Percentiles rank a stretch among this genome's conserved stretches.
These are phyloP conservation scores for Formica exsecta DNA, from an alignment of 1,140 invertebrate genomes.

Conservation along the genomic window DNA sequence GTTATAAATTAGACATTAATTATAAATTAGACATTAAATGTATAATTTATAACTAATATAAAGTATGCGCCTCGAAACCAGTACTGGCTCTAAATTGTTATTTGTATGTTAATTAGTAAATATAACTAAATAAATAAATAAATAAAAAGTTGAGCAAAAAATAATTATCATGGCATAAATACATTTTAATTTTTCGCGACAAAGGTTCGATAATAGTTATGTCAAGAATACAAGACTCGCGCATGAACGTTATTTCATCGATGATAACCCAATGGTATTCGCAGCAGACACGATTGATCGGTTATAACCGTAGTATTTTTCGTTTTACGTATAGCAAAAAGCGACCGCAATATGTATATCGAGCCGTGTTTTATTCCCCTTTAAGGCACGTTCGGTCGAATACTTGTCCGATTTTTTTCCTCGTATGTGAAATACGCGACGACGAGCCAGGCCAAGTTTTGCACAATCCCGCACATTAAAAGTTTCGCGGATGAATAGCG, in stretches of 20 bases:
- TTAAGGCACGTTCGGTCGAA: neutral
- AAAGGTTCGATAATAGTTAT: neutral
- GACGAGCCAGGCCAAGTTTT: conserved; percentile 28
- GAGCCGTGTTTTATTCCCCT: neutral
- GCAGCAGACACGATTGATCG: conserved; percentile 25
- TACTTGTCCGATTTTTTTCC: conserved; percentile 23
- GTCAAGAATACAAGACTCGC: neutral
- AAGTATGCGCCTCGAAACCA: no score
- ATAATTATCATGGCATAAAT: neutral
- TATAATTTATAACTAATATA: no score
- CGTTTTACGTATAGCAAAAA: neutral
- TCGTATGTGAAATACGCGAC: conserved; percentile 28
- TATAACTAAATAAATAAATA: neutral
- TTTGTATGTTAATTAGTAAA: neutral
- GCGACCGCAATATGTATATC: conserved; percentile 1
- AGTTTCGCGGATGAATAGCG: conserved; percentile 21
- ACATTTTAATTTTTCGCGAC: neutral
- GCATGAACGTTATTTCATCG: neutral
- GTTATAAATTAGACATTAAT: no score
- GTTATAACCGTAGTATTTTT: neutral
- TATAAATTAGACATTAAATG: no score
- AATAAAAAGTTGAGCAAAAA: neutral
- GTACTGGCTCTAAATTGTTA: no score
- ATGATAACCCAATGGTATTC: conserved; percentile 33
- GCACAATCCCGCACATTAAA: conserved; percentile 50